Percentiles rank a stretch among this genome's conserved stretches.
Evolutionary conservation across 2,888 invertebrate species (phyloP).

Genomic region (Nemapogon koenigi): DNA sequence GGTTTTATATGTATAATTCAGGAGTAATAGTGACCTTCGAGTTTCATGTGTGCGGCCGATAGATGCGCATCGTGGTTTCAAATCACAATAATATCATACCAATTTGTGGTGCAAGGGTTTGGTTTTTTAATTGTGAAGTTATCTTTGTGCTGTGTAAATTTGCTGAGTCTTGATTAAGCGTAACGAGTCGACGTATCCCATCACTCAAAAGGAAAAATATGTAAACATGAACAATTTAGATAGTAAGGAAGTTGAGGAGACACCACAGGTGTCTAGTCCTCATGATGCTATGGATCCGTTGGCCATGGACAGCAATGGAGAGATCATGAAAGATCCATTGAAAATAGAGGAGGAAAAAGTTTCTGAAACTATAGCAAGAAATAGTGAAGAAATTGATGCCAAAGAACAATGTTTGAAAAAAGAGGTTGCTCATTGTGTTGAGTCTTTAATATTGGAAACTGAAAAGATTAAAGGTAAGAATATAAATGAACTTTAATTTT

Average conservation of each 20-base stretch:
- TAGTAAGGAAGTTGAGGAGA: conserved; percentile 53
- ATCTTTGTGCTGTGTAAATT: too few relatives aligned
- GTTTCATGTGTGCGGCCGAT: conserved; percentile 4
- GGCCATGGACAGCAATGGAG: conserved; percentile 27
- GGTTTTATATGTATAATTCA: too few relatives aligned
- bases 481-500: too few relatives aligned
- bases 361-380: conserved; percentile 29
- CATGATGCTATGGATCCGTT: conserved; percentile 49
- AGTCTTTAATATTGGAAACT: conserved; percentile 6
- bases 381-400: conserved; percentile 54
- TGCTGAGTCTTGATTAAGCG: too few relatives aligned
- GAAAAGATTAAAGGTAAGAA: conserved; percentile 25
- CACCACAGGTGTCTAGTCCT: conserved; percentile 32
- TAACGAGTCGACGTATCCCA: too few relatives aligned
- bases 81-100: too few relatives aligned
- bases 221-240: conserved; percentile 64
- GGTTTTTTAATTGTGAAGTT: too few relatives aligned
- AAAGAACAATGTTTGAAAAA: conserved; percentile 38
- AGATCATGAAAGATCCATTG: conserved; percentile 24
- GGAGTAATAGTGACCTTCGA: conserved; percentile 9
- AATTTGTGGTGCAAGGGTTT: too few relatives aligned
- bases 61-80: conserved; percentile 8
- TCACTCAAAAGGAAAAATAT: too few relatives aligned
- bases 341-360: conserved; percentile 22
- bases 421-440: not conserved